Conservation (phyloP, 2,888 invertebrate species). For the Tanypteryx hageni region DNA sequence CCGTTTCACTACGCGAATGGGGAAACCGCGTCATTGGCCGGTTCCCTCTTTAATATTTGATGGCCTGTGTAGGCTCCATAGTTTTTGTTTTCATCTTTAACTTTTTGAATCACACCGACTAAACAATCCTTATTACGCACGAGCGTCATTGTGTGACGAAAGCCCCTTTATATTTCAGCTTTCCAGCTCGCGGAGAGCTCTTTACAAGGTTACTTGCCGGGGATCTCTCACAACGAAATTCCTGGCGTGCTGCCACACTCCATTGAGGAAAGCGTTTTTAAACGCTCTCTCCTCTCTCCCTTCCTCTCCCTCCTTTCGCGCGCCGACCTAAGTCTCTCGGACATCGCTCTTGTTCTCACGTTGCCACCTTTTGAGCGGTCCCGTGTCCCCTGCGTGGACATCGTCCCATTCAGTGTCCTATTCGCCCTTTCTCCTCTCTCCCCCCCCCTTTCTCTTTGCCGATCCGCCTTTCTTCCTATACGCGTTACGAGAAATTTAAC, state of each 20-base stretch:
- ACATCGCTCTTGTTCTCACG: background rate
- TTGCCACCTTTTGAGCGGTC: background rate
- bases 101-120: background rate
- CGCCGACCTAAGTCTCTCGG: too few relatives aligned
- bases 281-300: background rate
- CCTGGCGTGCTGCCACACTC: background rate
- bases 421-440: too few relatives aligned
- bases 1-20: too few relatives aligned
- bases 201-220: background rate
- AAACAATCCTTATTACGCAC: background rate
- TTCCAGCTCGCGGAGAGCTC: background rate
- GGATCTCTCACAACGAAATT: background rate
- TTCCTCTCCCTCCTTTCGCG: background rate
- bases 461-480: too few relatives aligned
- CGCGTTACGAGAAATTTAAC: too few relatives aligned
- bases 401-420: too few relatives aligned
- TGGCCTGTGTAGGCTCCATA: too few relatives aligned
- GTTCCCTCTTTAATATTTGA: too few relatives aligned
- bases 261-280: background rate
- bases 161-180: background rate
- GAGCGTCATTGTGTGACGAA: constrained; percentile 7
- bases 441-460: too few relatives aligned
- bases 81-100: too few relatives aligned
- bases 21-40: too few relatives aligned
- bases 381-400: background rate